Evolutionary conservation across 2,888 invertebrate species (phyloP).

Genomic region (Pocota personata): DNA sequence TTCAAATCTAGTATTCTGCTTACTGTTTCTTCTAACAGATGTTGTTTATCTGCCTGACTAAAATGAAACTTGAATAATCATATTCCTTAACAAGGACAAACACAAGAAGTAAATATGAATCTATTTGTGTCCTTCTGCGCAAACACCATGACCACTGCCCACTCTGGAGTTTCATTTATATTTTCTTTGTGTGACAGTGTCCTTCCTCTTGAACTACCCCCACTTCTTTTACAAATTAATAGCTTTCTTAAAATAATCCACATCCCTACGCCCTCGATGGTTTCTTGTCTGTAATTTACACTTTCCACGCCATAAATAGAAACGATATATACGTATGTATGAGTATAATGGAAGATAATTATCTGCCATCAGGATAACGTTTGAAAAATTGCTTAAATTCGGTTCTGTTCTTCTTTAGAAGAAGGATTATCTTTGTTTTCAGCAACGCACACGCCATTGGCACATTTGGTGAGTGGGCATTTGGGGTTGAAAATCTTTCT

Average conservation of each 20-base stretch:
- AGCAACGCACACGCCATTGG: slow-evolving; percentile 21
- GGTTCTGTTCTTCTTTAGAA: not conserved
- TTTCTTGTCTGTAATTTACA: not conserved
- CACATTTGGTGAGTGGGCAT: not conserved
- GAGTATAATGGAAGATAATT: slow-evolving; percentile 12
- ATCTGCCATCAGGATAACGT: slow-evolving; percentile 29
- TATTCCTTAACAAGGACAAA: not conserved
- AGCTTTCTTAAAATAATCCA: slow-evolving; percentile 27
- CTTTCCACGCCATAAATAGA: slow-evolving; percentile 13
- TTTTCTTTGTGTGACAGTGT: not conserved
- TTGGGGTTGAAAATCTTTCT: slow-evolving; percentile 14
- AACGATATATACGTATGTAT: no score
- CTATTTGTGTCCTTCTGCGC: not conserved
- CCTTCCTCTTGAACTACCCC: not conserved
- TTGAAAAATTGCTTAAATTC: slow-evolving; percentile 25
- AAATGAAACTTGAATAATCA: not conserved
- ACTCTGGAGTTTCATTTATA: not conserved
- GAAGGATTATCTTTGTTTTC: slow-evolving; percentile 1
- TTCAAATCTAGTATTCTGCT: not conserved
- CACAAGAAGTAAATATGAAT: not conserved
- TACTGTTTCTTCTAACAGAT: not conserved
- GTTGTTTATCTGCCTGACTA: not conserved
- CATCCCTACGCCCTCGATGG: not conserved
- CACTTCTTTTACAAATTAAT: not conserved
- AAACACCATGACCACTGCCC: not conserved